Percentiles rank a stretch among this genome's conserved stretches.
Conservation (phyloP, 1,140 invertebrate species). For the Elymnias hypermnestra region DNA sequence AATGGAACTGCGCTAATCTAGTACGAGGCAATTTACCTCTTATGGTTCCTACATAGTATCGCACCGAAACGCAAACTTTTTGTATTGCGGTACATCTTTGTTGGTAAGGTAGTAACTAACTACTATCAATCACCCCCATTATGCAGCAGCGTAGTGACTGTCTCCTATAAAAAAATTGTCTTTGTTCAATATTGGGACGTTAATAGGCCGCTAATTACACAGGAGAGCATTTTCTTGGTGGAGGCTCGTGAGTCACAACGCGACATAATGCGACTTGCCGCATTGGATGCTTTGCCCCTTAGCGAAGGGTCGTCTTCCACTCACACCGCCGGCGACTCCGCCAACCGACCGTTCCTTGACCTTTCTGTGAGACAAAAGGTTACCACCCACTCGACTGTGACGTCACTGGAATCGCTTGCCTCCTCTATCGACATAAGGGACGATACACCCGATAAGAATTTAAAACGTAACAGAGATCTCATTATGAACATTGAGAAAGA, state of each 20-base stretch:
- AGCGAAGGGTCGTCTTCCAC: slow-evolving; percentile 18
- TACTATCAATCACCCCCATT: too few species aligned
- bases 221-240: slow-evolving; percentile 87
- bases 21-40: too few species aligned
- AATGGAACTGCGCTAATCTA: too few species aligned
- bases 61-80: too few species aligned
- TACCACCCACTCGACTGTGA: slow-evolving; percentile 46
- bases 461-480: slow-evolving; percentile 48
- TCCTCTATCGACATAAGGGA: slow-evolving; percentile 50
- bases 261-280: slow-evolving; percentile 62
- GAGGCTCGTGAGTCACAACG: slow-evolving; percentile 87
- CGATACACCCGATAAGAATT: slow-evolving; percentile 33
- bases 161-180: too few species aligned
- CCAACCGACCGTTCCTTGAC: slow-evolving; percentile 29
- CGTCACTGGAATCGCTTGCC: slow-evolving; percentile 60
- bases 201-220: too few species aligned
- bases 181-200: too few species aligned
- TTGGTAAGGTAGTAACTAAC: too few species aligned
- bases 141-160: too few species aligned
- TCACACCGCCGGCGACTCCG: slow-evolving; percentile 9
- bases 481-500: slow-evolving; percentile 49
- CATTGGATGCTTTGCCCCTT: slow-evolving; percentile 31
- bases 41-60: too few species aligned
- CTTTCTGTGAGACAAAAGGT: slow-evolving; percentile 31
- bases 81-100: too few species aligned